Base-by-base conservation (phyloP, 1,140 invertebrate species). In the Drosophila kurseongensis region DNA sequence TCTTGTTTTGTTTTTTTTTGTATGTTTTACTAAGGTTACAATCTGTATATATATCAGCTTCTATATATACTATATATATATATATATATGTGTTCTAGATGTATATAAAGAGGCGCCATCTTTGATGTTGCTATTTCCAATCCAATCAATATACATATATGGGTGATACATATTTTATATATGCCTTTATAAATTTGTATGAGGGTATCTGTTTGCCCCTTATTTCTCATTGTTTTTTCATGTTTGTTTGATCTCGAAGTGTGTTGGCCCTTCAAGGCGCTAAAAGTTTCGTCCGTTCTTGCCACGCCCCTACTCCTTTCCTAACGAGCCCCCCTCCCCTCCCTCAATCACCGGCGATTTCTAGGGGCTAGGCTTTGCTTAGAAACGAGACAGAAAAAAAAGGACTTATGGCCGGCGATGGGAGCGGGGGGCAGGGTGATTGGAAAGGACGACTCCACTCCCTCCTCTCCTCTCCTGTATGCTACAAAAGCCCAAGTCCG, bases 71-170 rank as follows among this genome's bases (percentile, higher is more conserved):
- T 54, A 63, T 56, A 66, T 61, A 57, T 63, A 75, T 74, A 51
- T 51, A 56, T 58, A 27, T 63, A 63, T 80, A 16, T 50, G 51
- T 56, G 35, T 68, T 72, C 44, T 76, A 77, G 55, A 44, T 75
- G 35, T 77, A 42, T 75, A 59, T 75, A 63, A 69, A 52, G 73
- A 62, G 83, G 79, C 79, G 79, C 83, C 83, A 88, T 88, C 83
- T 88, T 88, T 73, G 83, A 88, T 88, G 83, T 79, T 86, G 76
- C 78, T 69, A 75, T 38, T 75, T 72, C 42, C 72, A 66, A 65
- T 80, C 32, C 57, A 76, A 66, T 77, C 45, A 63, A 78, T 82
- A 75, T 78, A 44, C 45, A 78, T 61, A 56, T 52, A 52, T 16
- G 32, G n/a, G 14, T 52, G 32, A 57, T 57, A 55, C 55, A 77